Conservation (phyloP, 2,113 vertebrate species). For the Crotalus horridus region DNA sequence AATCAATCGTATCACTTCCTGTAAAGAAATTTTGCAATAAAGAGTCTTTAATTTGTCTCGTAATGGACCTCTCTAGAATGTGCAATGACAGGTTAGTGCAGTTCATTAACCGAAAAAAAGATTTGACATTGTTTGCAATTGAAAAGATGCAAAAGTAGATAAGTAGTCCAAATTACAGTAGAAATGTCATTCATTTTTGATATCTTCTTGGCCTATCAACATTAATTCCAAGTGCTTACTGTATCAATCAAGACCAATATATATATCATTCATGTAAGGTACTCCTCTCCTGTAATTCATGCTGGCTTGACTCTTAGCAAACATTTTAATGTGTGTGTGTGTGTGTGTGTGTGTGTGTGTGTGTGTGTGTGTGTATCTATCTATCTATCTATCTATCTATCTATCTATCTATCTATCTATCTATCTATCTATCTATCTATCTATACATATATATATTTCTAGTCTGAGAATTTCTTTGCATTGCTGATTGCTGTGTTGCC, state of each 20-base stretch:
- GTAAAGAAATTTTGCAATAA: neutral
- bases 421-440: too few species aligned
- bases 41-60: neutral
- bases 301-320: neutral
- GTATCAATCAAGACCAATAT: neutral
- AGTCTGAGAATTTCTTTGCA: neutral
- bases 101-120: neutral
- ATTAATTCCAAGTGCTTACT: neutral
- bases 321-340: neutral
- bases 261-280: too few species aligned
- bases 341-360: too few species aligned
- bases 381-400: too few species aligned
- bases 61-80: neutral
- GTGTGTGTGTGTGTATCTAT: too few species aligned
- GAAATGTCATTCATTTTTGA: neutral
- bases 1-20: neutral
- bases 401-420: too few species aligned
- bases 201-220: neutral
- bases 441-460: neutral
- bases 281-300: too few species aligned
- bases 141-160: neutral
- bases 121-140: neutral
- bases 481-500: neutral
- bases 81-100: neutral
- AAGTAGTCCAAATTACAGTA: neutral